A percentile compares a stretch with the other conserved stretches of the same genome.
phyloP scores from a whole-genome alignment of 2,113 vertebrate species.

The Amphilophus citrinellus region DNA sequence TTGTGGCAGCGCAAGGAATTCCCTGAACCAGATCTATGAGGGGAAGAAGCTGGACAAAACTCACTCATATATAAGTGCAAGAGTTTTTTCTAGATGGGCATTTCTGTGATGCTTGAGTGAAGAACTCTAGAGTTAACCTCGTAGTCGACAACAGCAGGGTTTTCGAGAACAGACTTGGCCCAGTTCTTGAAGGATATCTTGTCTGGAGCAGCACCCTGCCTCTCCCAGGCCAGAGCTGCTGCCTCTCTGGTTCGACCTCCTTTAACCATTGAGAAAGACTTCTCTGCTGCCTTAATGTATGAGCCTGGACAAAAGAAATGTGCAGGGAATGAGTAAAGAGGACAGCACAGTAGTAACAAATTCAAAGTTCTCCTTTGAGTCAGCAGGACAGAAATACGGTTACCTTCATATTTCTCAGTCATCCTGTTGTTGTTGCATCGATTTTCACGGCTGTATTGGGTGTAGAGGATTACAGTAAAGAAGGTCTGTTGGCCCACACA shows the following conservation, averaged over 20 bases:
- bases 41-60: slow-evolving; percentile 80
- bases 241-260: slow-evolving; percentile 87
- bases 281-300: slow-evolving; percentile 85
- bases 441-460: slow-evolving; percentile 53
- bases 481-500: slow-evolving; percentile 82
- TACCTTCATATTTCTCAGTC: slow-evolving; percentile 86
- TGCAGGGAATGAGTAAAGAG: background rate
- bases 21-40: slow-evolving; percentile 86
- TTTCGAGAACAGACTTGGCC: slow-evolving; percentile 89
- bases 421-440: slow-evolving; percentile 80
- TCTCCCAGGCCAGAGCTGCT: slow-evolving; percentile 88
- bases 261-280: slow-evolving; percentile 85
- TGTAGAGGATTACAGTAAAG: slow-evolving; percentile 63
- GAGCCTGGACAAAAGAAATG: slow-evolving; percentile 82
- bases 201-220: slow-evolving; percentile 75
- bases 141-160: slow-evolving; percentile 86
- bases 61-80: background rate
- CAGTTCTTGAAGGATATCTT: slow-evolving; percentile 81
- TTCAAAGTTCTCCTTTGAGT: background rate
- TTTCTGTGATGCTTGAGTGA: background rate
- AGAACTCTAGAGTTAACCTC: slow-evolving; percentile 78
- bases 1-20: slow-evolving; percentile 88
- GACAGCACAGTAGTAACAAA: background rate
- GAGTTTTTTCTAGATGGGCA: background rate
- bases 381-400: background rate